Evolutionary conservation across 2,888 invertebrate species (phyloP), one percentile per base, ranked within the genome.

Genomic region (Rapana venosa): DNA sequence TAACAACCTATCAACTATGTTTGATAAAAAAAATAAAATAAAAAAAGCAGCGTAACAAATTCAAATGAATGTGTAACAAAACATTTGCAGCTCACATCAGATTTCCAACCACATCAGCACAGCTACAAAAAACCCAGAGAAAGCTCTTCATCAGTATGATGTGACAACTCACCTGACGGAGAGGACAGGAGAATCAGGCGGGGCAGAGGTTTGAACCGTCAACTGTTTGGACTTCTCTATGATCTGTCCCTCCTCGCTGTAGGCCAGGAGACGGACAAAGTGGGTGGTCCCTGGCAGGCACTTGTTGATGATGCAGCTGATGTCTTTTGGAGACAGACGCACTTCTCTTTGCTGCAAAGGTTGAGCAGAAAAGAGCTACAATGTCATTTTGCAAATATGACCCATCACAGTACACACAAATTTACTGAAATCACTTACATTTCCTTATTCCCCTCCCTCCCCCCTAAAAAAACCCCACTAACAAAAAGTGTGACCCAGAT

Each of bases 231-330:
- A 96, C 85, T 95, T 93, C 87, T 96, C 96, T 90, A 95, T 90
- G 70, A 96, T 93, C 87, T 94, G 93, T 79, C 94, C 95, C 32
- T 95, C 94, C 30, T 91, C 92, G 84, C 93, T 93, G 36, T 93
- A 93, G 87, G 95, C 94, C 66, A 95, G 93, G 84, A 95, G 93
- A 15, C 95, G 93, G 11, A 96, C 93, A 93, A 94, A 96, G 93
- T 96, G 96, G 56, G 95, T 95, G 8, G 95, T 95, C 11, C 96
- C 96, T 1, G 96, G 95, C 61, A 95, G 94, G 91, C 96, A 95
- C 92, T 96, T 96, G 93, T 96, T 96, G 90, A 96, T 95, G 30
- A 95, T 94, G 93, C 96, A 96, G 93, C 94, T 95, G 87, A 92
- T 92, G 92, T 96, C 96, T 88, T 94, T 94, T 15, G 93, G 92